Percentiles rank a stretch among this genome's conserved stretches.
Conservation (phyloP, 2,797 vertebrate species). For the Sebastes diploproa region DNA sequence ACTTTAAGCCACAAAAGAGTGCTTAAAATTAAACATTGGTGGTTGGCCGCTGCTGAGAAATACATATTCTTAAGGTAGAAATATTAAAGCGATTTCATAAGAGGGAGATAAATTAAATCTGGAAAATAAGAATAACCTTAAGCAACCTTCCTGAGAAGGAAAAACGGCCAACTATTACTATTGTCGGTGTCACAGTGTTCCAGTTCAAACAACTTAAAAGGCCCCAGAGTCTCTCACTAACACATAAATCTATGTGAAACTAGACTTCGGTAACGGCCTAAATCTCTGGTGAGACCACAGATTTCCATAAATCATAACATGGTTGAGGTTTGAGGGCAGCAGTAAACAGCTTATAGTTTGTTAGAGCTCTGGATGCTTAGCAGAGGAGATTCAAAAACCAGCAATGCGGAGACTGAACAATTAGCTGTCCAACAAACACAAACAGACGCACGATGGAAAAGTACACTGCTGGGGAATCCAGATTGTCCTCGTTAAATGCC, state of each 20-base stretch:
- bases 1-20: background rate
- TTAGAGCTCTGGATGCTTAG: conserved; percentile 38
- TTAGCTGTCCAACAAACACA: conserved; percentile 46
- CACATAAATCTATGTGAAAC: conserved; percentile 66
- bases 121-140: conserved; percentile 1
- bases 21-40: background rate
- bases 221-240: conserved; percentile 34
- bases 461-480: conserved; percentile 20
- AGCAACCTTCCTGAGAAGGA: conserved; percentile 19
- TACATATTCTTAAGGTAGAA: background rate
- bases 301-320: conserved; percentile 69
- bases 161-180: conserved; percentile 33
- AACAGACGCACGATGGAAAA: conserved; percentile 35
- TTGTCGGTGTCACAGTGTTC: conserved; percentile 35
- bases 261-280: conserved; percentile 61
- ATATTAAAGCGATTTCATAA: background rate
- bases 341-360: conserved; percentile 59
- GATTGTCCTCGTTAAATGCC: conserved; percentile 28
- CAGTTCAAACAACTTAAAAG: conserved; percentile 60
- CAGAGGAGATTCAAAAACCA: conserved; percentile 24
- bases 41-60: background rate
- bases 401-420: conserved; percentile 36
- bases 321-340: conserved; percentile 61
- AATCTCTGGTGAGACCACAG: conserved; percentile 64
- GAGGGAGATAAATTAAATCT: conserved; percentile 11